Conservation (phyloP, 2,113 vertebrate species). For the Canis aureus region DNA sequence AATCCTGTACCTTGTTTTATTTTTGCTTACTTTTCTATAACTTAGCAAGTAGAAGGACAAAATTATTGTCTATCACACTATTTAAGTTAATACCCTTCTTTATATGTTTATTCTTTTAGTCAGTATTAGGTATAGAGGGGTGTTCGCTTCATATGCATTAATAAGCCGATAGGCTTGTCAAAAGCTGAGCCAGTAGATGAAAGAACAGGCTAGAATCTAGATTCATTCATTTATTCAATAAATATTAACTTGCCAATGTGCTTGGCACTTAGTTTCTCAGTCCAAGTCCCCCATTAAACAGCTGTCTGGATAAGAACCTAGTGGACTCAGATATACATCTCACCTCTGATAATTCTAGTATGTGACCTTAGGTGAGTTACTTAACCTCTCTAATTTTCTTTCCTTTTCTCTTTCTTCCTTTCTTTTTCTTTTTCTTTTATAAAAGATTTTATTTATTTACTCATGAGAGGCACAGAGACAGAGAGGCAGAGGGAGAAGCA, state of each 20-base stretch:
- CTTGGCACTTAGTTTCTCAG: background rate
- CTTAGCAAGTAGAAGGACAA: background rate
- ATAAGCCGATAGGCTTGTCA: background rate
- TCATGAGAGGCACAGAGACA: no score
- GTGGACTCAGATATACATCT: background rate
- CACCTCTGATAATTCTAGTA: background rate
- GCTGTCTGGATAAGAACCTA: background rate
- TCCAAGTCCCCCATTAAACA: background rate
- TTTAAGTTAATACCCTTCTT: background rate
- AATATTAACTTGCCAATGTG: background rate
- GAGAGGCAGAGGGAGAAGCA: no score
- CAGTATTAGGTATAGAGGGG: background rate
- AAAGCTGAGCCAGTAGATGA: background rate
- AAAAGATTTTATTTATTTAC: no score
- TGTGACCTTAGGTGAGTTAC: background rate
- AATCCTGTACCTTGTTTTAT: background rate
- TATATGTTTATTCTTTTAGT: background rate
- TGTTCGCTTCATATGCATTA: background rate
- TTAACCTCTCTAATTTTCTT: background rate
- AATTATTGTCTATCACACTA: background rate
- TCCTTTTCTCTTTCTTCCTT: no score
- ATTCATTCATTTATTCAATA: background rate
- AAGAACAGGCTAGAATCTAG: background rate
- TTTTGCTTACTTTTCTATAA: background rate
- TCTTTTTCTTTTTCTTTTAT: background rate